Conservation (phyloP, 1,140 invertebrate genomes). For the Oppia nitens region DNA sequence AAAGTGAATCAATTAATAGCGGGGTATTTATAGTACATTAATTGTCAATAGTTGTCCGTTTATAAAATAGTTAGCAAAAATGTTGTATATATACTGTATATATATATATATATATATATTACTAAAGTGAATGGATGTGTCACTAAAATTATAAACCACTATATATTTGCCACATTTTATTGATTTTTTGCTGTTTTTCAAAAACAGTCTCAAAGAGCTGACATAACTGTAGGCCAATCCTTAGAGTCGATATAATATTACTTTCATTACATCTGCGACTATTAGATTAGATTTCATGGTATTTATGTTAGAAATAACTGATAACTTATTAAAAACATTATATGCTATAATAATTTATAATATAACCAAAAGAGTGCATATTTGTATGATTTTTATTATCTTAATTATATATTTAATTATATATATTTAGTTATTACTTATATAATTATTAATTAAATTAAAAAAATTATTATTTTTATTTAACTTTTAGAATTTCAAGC, state of each 20-base stretch:
- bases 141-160: no score
- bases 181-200: neutral
- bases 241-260: neutral
- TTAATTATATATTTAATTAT: neutral
- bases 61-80: no score
- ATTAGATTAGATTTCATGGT: neutral
- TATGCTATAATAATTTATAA: no score
- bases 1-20: no score
- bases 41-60: no score
- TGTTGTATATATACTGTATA: no score
- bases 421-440: neutral
- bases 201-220: neutral
- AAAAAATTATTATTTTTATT: neutral
- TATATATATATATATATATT: no score
- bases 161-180: neutral
- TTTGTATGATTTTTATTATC: neutral
- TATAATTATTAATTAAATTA: no score
- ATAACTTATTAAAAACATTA: no score
- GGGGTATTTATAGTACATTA: no score
- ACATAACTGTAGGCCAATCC: neutral
- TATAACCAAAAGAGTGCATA: neutral
- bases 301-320: neutral
- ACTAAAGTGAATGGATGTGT: no score
- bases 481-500: conserved; percentile 5
- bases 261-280: neutral